These are phyloP conservation scores for Gallirallus australis DNA, from an alignment of 2,797 vertebrate genomes.

Conservation along the genomic window DNA sequence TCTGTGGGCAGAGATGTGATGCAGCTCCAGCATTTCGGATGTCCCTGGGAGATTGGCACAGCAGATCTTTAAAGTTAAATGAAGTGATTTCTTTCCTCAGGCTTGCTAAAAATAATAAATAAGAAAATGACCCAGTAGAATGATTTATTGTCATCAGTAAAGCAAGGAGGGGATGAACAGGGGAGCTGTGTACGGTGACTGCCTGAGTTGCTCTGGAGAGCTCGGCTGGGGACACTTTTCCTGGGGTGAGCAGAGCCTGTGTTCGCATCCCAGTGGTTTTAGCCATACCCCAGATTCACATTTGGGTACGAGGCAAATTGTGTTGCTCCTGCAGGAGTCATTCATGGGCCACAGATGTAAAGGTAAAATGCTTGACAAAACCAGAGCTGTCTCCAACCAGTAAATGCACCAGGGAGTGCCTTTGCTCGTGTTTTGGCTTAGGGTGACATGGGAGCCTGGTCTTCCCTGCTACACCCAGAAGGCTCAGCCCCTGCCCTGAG, in stretches of 20 bases:
- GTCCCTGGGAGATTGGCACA: background rate
- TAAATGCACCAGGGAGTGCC: accelerated
- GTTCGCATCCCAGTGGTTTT: background rate
- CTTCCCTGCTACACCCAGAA: background rate
- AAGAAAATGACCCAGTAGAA: background rate
- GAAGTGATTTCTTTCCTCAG: background rate
- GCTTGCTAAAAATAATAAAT: background rate
- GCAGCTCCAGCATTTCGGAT: background rate
- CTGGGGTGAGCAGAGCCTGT: background rate
- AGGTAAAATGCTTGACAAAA: background rate
- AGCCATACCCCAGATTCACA: background rate
- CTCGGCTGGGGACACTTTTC: accelerated
- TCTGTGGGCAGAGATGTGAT: background rate
- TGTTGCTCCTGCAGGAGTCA: background rate
- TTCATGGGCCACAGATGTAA: accelerated
- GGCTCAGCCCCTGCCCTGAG: background rate
- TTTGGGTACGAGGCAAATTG: background rate
- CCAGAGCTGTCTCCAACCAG: background rate
- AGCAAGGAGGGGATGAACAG: background rate
- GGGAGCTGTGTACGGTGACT: background rate
- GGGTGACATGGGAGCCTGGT: background rate
- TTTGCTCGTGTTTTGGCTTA: background rate
- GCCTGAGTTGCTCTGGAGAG: background rate
- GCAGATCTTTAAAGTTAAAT: background rate
- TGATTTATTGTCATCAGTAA: background rate